These are phyloP conservation scores for Muntiacus muntjak DNA, from an alignment of 2,113 vertebrate species.

Conservation along the genomic window DNA sequence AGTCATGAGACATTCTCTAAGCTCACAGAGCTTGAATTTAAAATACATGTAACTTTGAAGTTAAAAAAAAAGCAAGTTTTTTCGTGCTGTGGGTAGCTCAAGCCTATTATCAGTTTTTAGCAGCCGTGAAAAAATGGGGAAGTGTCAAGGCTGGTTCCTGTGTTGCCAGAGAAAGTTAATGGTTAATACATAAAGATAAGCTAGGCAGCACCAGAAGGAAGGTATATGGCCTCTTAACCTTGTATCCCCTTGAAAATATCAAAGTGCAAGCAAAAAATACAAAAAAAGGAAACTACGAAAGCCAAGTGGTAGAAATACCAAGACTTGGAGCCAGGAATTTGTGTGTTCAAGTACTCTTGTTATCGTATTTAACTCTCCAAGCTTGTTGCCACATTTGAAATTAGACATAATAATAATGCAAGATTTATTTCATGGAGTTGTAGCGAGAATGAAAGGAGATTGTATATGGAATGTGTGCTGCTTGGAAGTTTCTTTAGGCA, in stretches of 20 bases:
- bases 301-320: background rate
- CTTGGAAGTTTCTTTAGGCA: background rate
- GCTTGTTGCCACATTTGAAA: background rate
- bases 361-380: background rate
- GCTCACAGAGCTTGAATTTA: background rate
- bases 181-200: constrained; percentile 57
- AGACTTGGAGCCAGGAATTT: background rate
- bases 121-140: constrained; percentile 45
- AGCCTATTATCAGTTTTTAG: constrained; percentile 42
- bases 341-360: background rate
- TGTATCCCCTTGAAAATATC: constrained; percentile 30
- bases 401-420: background rate
- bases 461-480: background rate
- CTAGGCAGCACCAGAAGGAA: background rate
- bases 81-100: background rate
- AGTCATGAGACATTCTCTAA: background rate
- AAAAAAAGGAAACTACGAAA: background rate
- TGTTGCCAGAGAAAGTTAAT: constrained; percentile 57
- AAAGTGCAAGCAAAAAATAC: constrained; percentile 15
- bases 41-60: background rate
- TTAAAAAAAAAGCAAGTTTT: background rate
- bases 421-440: background rate
- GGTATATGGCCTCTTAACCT: background rate
- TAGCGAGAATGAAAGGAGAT: background rate
- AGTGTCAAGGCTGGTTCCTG: constrained; percentile 31